phyloP scores from a whole-genome alignment of 2,797 vertebrate genomes.

The Toxotes lorentzi region DNA sequence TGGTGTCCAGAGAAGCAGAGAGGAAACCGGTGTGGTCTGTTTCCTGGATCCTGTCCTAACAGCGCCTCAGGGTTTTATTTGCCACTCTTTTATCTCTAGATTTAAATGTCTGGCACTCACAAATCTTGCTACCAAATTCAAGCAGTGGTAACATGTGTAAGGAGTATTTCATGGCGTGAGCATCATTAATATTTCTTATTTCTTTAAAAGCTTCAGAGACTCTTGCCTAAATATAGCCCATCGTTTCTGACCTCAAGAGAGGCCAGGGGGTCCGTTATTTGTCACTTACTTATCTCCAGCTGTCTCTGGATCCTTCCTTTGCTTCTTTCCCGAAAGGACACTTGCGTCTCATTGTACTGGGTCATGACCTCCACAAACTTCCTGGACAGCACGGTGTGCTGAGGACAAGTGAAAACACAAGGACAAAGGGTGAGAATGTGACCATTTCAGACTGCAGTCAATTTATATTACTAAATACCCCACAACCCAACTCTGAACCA shows the following conservation, averaged over 20 bases:
- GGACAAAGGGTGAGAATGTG: constrained; percentile 6
- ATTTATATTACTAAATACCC: not conserved
- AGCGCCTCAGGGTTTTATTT: constrained; percentile 24
- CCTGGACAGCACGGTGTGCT: constrained; percentile 93
- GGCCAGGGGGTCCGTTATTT: constrained; percentile 6
- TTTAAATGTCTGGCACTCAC: constrained; percentile 2
- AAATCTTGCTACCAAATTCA: constrained; percentile 5
- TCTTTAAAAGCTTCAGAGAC: constrained; percentile 3
- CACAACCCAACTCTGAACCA: not conserved
- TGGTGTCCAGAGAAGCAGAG: constrained; percentile 24
- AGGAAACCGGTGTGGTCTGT: constrained; percentile 68
- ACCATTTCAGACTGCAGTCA: not conserved
- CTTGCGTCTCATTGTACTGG: constrained; percentile 94
- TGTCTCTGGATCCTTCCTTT: constrained; percentile 96
- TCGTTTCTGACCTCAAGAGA: not conserved
- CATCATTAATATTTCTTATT: not conserved
- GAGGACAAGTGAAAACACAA: constrained; percentile 41
- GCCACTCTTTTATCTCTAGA: constrained; percentile 84
- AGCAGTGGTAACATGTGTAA: not conserved
- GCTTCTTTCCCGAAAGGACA: constrained; percentile 94
- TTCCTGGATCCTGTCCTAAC: constrained; percentile 68
- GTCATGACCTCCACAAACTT: constrained; percentile 98
- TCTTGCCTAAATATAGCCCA: not conserved
- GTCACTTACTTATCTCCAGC: constrained; percentile 95
- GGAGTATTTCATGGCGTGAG: not conserved